Evolutionary conservation across 2,888 invertebrate species (phyloP).

Genomic region (Spodoptera picta): DNA sequence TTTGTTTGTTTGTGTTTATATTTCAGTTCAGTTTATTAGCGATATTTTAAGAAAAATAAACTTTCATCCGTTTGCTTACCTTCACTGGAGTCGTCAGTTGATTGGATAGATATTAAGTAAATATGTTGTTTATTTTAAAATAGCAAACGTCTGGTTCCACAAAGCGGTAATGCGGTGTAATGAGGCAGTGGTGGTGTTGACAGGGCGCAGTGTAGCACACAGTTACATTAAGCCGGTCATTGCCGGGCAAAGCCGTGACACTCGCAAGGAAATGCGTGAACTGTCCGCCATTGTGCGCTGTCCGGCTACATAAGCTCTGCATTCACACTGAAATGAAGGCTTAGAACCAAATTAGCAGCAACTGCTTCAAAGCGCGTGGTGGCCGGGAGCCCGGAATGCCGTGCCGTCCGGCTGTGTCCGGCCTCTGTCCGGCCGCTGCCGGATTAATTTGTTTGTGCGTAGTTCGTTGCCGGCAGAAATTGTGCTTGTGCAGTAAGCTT

Average conservation of each 20-base stretch:
- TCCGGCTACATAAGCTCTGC: slow-evolving; percentile 8
- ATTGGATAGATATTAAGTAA: too few species aligned
- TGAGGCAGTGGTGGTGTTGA: background rate
- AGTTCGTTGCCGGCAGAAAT: slow-evolving; percentile 30
- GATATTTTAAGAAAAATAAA: too few species aligned
- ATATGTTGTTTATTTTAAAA: too few species aligned
- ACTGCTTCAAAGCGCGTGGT: slow-evolving; percentile 36
- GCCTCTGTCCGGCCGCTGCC: slow-evolving; percentile 11
- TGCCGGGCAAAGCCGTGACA: background rate
- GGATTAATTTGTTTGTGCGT: slow-evolving; percentile 44
- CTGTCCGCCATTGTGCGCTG: background rate
- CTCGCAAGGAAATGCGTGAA: slow-evolving; percentile 10
- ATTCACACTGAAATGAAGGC: slow-evolving; percentile 36
- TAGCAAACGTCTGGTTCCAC: too few species aligned
- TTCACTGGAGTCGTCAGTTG: too few species aligned
- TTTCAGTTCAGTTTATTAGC: too few species aligned
- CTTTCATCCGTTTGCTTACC: too few species aligned
- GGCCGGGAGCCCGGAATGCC: slow-evolving; percentile 23
- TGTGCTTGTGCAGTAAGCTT: slow-evolving; percentile 26
- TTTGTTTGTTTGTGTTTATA: too few species aligned
- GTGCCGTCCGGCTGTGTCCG: slow-evolving; percentile 14
- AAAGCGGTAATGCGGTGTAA: too few species aligned
- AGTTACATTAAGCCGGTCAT: slow-evolving; percentile 14
- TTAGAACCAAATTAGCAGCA: slow-evolving; percentile 39
- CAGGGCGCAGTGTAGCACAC: background rate